A percentile compares a stretch with the other conserved stretches of the same genome.
Evolutionary conservation across 2,888 invertebrate genomes (phyloP).

Genomic region (Lobophora halterata): DNA sequence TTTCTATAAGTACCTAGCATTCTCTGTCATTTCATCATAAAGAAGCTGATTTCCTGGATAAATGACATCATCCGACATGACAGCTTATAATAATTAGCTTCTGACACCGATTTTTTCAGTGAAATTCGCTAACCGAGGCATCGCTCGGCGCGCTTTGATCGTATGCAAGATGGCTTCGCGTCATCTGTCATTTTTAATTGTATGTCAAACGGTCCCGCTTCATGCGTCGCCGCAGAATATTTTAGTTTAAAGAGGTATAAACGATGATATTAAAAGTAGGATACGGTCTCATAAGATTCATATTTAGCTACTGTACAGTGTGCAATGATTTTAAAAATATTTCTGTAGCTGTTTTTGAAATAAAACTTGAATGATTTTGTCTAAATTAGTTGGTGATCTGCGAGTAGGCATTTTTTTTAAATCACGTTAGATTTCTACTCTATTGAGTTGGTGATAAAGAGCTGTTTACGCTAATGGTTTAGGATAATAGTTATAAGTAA

Average conservation of each 20-base stretch:
- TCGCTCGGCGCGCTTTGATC: conserved; percentile 59
- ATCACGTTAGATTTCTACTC: too few species aligned
- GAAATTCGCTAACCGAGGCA: conserved; percentile 16
- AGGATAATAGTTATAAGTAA: too few species aligned
- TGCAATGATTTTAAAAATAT: conserved; percentile 6
- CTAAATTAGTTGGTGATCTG: too few species aligned
- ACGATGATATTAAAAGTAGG: conserved; percentile 60
- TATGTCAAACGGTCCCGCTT: conserved; percentile 64
- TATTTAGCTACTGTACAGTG: conserved; percentile 40
- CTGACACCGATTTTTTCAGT: conserved; percentile 16
- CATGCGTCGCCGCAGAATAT: conserved; percentile 65
- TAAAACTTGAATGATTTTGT: too few species aligned
- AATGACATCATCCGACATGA: neutral
- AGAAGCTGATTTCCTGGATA: neutral
- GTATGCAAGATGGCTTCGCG: conserved; percentile 61
- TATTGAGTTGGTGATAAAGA: too few species aligned
- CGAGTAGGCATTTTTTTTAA: too few species aligned
- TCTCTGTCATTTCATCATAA: conserved; percentile 2
- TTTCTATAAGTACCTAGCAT: too few species aligned
- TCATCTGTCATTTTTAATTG: conserved; percentile 80
- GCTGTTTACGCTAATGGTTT: too few species aligned
- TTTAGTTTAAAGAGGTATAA: conserved; percentile 77
- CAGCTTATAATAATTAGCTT: conserved; percentile 6
- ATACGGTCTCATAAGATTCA: conserved; percentile 58
- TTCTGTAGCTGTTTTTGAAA: conserved; percentile 1